Evolutionary conservation across 2,888 invertebrate species (phyloP).

Genomic region (Macrosiphum euphorbiae): DNA sequence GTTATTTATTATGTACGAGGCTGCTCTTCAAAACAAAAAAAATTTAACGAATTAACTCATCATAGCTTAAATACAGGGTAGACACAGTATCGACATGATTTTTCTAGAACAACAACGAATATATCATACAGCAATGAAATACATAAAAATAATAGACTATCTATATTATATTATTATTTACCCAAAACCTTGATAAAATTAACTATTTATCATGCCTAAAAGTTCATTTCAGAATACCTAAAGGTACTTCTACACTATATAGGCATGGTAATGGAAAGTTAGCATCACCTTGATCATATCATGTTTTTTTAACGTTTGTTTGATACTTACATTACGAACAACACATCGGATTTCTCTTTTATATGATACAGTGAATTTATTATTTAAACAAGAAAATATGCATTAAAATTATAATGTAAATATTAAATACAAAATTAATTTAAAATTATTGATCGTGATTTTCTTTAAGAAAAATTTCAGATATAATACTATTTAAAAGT

Average conservation of each 20-base stretch:
- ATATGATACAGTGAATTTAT: background rate
- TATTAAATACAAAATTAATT: background rate
- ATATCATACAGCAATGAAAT: too few species aligned
- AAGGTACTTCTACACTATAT: background rate
- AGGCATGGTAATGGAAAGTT: background rate
- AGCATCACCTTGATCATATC: background rate
- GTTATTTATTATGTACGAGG: background rate
- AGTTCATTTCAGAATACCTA: background rate
- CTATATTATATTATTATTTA: background rate
- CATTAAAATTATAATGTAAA: background rate
- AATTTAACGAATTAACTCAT: conserved; percentile 28
- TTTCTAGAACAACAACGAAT: too few species aligned
- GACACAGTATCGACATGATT: background rate
- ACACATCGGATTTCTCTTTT: background rate
- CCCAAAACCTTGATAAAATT: too few species aligned
- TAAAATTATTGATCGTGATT: background rate
- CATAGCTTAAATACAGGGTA: background rate
- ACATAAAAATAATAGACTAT: background rate
- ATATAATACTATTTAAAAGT: background rate
- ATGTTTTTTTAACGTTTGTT: background rate
- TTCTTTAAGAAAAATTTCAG: background rate
- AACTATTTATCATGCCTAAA: background rate
- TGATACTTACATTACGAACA: background rate
- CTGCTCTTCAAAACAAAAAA: background rate
- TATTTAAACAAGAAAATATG: background rate